These are phyloP conservation scores for Loripinus fragilis DNA, from an alignment of 2,888 invertebrate genomes.

Conservation along the genomic window DNA sequence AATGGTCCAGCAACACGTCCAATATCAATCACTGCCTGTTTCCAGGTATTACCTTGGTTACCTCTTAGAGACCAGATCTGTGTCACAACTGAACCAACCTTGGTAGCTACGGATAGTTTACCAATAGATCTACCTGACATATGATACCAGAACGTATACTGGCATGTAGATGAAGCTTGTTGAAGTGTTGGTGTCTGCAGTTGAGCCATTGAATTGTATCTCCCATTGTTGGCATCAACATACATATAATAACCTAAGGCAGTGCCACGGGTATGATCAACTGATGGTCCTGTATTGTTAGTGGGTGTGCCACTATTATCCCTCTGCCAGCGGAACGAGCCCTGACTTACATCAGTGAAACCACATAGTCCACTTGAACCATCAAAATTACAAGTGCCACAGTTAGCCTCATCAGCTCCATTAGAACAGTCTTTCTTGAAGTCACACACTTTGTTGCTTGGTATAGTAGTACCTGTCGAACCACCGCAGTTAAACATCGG, in stretches of 20 bases:
- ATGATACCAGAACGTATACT: constrained; percentile 83
- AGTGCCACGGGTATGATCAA: constrained; percentile 74
- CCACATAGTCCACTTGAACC: constrained; percentile 68
- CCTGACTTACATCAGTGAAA: constrained; percentile 69
- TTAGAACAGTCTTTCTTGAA: constrained; percentile 72
- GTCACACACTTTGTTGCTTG: constrained; percentile 73
- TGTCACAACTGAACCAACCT: constrained; percentile 52
- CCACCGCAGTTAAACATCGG: constrained; percentile 57
- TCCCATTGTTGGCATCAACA: constrained; percentile 87
- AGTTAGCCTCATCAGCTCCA: constrained; percentile 72
- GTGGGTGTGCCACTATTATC: constrained; percentile 66
- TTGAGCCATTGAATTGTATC: constrained; percentile 53
- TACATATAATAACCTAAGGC: constrained; percentile 86
- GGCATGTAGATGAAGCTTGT: constrained; percentile 92
- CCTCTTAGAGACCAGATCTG: constrained; percentile 54
- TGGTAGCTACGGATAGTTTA: constrained; percentile 61
- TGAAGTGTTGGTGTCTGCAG: constrained; percentile 68
- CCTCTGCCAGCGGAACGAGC: constrained; percentile 70
- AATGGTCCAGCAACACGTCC: constrained; percentile 71
- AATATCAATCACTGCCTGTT: constrained; percentile 68
- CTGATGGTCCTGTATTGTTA: constrained; percentile 67
- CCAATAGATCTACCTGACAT: constrained; percentile 76
- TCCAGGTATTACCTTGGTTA: constrained; percentile 70
- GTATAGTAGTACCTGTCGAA: constrained; percentile 36
- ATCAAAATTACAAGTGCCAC: constrained; percentile 79